These are phyloP conservation scores for Myiopsitta monachus DNA, from an alignment of 2,113 vertebrate species.

Conservation along the genomic window DNA sequence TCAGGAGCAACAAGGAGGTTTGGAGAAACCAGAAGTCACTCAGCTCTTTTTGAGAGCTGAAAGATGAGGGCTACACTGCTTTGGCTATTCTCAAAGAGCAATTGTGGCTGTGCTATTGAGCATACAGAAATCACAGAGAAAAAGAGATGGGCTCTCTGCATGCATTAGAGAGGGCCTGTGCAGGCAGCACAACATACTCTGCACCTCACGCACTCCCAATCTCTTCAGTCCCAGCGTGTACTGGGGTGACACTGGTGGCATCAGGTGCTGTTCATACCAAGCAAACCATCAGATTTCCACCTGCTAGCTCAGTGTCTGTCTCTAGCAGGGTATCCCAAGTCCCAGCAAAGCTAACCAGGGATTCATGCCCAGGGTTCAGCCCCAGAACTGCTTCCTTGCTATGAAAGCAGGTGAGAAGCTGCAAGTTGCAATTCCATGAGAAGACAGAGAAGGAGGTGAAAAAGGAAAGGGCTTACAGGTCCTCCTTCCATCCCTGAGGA, in stretches of 20 bases:
- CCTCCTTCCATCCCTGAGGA: neutral
- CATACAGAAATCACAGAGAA: neutral
- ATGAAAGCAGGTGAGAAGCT: neutral
- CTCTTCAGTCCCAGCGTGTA: neutral
- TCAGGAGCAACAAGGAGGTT: neutral
- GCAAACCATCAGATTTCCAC: neutral
- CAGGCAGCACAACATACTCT: neutral
- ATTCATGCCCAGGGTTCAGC: neutral
- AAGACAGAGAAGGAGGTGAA: neutral
- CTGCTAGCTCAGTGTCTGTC: neutral
- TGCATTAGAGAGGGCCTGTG: neutral
- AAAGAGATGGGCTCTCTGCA: neutral
- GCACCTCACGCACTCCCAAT: neutral
- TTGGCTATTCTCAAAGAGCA: neutral
- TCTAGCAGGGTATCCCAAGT: neutral
- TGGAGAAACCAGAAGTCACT: neutral
- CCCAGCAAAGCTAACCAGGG: neutral
- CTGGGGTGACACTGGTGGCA: neutral
- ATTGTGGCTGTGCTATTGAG: neutral
- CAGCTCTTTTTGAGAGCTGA: neutral
- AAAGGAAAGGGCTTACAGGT: neutral
- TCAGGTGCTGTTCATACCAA: neutral
- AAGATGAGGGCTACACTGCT: neutral
- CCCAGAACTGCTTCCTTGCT: neutral
- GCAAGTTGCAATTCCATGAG: neutral